Percentiles rank a stretch among this genome's conserved stretches.
Conservation (phyloP, 2,113 vertebrate genomes). For the Carassius gibelio region DNA sequence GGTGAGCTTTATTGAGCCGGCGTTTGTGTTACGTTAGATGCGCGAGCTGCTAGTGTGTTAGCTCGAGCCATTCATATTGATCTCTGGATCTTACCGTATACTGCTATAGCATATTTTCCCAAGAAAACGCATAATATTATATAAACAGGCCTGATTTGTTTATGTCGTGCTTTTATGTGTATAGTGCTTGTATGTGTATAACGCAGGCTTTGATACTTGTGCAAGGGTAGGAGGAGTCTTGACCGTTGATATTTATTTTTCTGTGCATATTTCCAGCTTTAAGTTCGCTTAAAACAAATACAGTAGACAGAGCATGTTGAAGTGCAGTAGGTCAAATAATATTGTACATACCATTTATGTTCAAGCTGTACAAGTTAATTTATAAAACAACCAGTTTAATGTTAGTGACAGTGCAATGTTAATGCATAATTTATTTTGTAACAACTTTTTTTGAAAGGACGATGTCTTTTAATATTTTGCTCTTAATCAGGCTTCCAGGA, state of each 20-base stretch:
- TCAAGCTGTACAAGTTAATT: not conserved
- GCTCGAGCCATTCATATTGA: conserved; percentile 28
- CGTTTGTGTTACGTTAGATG: conserved; percentile 4
- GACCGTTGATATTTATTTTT: conserved; percentile 29
- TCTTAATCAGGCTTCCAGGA: not conserved
- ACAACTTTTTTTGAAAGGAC: not conserved
- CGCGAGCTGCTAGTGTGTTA: conserved; percentile 43
- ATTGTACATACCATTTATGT: not conserved
- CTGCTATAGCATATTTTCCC: not conserved
- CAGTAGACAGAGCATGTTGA: not conserved
- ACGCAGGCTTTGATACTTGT: not conserved
- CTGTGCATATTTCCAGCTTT: not conserved
- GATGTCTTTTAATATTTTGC: not conserved
- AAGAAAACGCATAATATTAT: not conserved
- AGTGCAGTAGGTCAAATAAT: not conserved
- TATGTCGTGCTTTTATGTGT: not conserved
- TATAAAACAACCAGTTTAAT: not conserved
- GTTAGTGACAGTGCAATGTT: not conserved
- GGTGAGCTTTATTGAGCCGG: conserved; percentile 69
- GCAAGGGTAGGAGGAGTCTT: conserved; percentile 9
- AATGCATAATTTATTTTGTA: not conserved
- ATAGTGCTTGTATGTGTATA: not conserved
- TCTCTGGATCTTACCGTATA: not conserved
- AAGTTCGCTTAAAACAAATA: not conserved
- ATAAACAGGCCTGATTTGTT: not conserved